phyloP scores from a whole-genome alignment of 2,888 invertebrate species.

The Diarsia mendica region DNA sequence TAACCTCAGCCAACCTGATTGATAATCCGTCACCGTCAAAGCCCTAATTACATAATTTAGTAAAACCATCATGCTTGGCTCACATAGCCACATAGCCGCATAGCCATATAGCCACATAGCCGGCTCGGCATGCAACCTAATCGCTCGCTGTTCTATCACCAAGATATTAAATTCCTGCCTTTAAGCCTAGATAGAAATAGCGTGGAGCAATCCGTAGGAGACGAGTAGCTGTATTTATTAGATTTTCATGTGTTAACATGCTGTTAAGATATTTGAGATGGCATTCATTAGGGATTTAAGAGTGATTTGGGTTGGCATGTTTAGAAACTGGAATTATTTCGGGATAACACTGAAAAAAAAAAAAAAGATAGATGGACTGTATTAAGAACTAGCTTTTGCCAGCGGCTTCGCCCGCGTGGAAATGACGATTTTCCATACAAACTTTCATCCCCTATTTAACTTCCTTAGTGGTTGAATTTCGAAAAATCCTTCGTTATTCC shows the following conservation, averaged over 20 bases:
- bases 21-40: constrained; percentile 15
- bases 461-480: no score
- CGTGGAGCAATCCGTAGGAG: constrained; percentile 11
- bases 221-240: constrained; percentile 9
- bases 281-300: not conserved
- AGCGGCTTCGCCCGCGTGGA: no score
- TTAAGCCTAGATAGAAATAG: constrained; percentile 52
- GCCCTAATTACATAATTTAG: constrained; percentile 39
- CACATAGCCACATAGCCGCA: constrained; percentile 21
- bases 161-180: constrained; percentile 63
- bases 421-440: no score
- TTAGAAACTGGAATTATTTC: not conserved
- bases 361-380: no score
- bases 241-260: constrained; percentile 24
- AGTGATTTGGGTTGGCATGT: constrained; percentile 8
- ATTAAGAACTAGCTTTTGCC: no score
- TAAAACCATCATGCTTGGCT: constrained; percentile 31
- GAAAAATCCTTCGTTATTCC: no score
- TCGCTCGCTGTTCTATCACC: constrained; percentile 47
- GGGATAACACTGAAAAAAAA: not conserved
- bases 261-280: constrained; percentile 12
- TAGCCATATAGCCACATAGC: constrained; percentile 8
- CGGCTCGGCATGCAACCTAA: constrained; percentile 51
- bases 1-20: constrained; percentile 17
- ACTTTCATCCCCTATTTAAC: no score